These are phyloP conservation scores for Macquaria australasica DNA, from an alignment of 2,113 vertebrate genomes.

Conservation along the genomic window DNA sequence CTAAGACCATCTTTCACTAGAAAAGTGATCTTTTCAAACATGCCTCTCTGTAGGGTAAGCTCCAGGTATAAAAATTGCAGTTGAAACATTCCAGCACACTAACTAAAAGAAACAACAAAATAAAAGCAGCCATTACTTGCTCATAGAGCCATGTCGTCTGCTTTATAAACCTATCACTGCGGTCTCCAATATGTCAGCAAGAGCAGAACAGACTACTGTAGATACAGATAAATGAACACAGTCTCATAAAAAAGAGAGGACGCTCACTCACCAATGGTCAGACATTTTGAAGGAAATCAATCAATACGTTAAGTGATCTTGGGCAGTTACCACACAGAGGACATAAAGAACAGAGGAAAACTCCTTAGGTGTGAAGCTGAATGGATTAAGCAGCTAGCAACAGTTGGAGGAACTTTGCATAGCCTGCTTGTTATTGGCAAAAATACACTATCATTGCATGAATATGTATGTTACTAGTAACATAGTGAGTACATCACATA, in stretches of 20 bases:
- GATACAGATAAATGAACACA: background rate
- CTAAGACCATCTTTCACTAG: background rate
- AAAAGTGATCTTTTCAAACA: background rate
- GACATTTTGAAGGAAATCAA: slow-evolving; percentile 4
- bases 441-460: background rate
- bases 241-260: background rate
- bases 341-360: background rate
- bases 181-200: background rate
- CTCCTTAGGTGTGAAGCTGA: background rate
- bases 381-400: background rate
- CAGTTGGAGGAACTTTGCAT: background rate
- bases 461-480: no score
- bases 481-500: no score
- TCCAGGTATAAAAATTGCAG: background rate
- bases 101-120: slow-evolving; percentile 18
- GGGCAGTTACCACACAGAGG: background rate
- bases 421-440: background rate
- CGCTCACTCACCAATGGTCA: background rate
- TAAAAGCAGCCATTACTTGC: slow-evolving; percentile 26
- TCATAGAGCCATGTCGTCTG: slow-evolving; percentile 7
- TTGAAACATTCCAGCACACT: slow-evolving; percentile 14
- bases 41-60: background rate
- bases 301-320: background rate
- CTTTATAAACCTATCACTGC: slow-evolving; percentile 2
- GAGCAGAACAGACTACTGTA: background rate